These are phyloP conservation scores for Probosciger aterrimus DNA, from an alignment of 2,113 vertebrate genomes.

Conservation along the genomic window DNA sequence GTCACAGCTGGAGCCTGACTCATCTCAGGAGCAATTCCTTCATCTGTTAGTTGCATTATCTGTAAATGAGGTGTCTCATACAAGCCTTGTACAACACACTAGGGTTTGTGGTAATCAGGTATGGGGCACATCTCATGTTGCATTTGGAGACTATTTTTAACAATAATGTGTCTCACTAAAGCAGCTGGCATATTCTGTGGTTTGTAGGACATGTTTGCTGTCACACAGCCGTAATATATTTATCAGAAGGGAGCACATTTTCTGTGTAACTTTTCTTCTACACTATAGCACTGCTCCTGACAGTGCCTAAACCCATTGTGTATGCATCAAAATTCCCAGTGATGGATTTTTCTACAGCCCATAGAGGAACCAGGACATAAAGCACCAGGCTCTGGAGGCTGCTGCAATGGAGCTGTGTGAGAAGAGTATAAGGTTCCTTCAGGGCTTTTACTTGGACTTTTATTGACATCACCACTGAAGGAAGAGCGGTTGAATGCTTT, in stretches of 20 bases:
- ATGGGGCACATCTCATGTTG: background rate
- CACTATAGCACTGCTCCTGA: background rate
- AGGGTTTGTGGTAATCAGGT: background rate
- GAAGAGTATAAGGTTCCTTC: background rate
- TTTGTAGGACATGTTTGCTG: background rate
- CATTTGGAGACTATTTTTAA: background rate
- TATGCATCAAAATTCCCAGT: background rate
- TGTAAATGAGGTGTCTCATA: background rate
- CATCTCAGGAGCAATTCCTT: background rate
- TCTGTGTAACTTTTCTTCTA: background rate
- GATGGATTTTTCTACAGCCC: background rate
- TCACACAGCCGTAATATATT: background rate
- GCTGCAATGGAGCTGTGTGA: rapidly evolving
- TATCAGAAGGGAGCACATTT: background rate
- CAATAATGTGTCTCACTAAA: background rate
- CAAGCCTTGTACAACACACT: background rate
- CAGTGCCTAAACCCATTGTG: background rate
- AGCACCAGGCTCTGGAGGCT: background rate
- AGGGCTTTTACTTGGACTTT: background rate
- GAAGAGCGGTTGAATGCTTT: background rate
- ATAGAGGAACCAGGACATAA: background rate
- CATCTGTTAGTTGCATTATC: background rate
- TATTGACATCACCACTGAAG: background rate
- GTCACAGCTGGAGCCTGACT: background rate
- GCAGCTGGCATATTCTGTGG: background rate